Conservation (phyloP, 2,113 vertebrate genomes). For the Hymenochirus boettgeri region DNA sequence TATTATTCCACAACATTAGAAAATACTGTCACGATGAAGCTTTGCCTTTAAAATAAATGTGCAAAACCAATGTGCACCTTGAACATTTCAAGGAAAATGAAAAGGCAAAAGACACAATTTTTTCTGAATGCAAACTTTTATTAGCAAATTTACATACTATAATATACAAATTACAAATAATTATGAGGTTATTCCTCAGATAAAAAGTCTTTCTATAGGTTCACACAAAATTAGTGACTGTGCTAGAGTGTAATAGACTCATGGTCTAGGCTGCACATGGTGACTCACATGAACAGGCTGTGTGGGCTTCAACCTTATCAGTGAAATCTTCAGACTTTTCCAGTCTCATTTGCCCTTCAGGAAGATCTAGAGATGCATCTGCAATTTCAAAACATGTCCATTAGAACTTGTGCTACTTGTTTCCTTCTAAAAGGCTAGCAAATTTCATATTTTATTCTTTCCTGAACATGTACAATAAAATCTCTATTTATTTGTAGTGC, state of each 20-base stretch:
- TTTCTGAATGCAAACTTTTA: slow-evolving; percentile 37
- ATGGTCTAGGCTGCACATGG: slow-evolving; percentile 3
- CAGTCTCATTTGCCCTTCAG: not conserved
- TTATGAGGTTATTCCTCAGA: slow-evolving; percentile 12
- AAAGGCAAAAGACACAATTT: not conserved
- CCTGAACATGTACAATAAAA: too few species aligned
- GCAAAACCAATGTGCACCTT: slow-evolving; percentile 8
- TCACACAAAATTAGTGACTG: not conserved
- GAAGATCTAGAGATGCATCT: slow-evolving; percentile 17
- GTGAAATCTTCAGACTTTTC: slow-evolving; percentile 42
- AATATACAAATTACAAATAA: slow-evolving; percentile 19
- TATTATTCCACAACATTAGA: too few species aligned
- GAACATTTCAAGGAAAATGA: not conserved
- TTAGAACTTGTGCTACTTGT: too few species aligned
- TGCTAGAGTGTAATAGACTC: not conserved
- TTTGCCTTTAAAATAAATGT: not conserved
- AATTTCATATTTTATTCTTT: too few species aligned
- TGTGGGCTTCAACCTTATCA: not conserved
- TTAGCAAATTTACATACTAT: slow-evolving; percentile 30
- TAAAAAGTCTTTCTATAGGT: slow-evolving; percentile 11
- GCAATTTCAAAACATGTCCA: not conserved
- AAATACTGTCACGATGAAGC: too few species aligned
- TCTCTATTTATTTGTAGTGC: too few species aligned
- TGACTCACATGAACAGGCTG: slow-evolving; percentile 26
- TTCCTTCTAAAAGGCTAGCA: too few species aligned